These are phyloP conservation scores for Dysidea cf. avara DNA, from an alignment of 37 sponge, comb jelly and placozoan species.

Conservation along the genomic window DNA sequence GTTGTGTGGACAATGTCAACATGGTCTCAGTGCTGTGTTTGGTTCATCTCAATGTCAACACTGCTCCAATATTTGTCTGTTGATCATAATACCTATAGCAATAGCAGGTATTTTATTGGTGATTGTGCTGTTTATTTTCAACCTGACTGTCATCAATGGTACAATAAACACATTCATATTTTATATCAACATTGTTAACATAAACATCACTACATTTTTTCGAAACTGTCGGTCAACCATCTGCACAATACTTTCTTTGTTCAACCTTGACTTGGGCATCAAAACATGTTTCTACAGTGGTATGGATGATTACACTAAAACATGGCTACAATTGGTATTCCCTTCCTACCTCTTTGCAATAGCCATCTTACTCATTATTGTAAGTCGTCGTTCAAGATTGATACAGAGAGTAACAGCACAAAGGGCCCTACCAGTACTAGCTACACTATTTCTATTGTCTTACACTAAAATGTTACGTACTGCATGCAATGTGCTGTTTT, in stretches of 20 bases:
- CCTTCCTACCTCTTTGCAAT: not conserved
- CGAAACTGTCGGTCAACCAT: not conserved
- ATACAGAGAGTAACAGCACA: not conserved
- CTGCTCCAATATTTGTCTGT: conserved; percentile 24
- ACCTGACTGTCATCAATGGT: conserved; percentile 40
- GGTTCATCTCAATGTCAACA: conserved; percentile 19
- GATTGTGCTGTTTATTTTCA: conserved; percentile 19
- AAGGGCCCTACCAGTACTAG: conserved; percentile 17
- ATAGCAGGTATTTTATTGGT: conserved; percentile 18
- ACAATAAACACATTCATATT: conserved; percentile 48
- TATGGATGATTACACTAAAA: conserved; percentile 18
- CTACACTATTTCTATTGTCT: conserved; percentile 23
- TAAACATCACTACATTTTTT: not conserved
- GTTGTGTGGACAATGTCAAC: conserved; percentile 30
- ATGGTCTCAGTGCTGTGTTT: conserved; percentile 14
- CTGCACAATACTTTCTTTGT: too few relatives aligned
- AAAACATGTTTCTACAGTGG: conserved; percentile 34
- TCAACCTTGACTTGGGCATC: conserved; percentile 6
- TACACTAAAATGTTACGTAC: conserved; percentile 18
- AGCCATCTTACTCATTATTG: conserved; percentile 4
- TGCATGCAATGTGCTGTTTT: not conserved
- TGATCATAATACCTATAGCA: conserved; percentile 15
- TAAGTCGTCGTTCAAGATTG: not conserved
- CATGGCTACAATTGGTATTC: conserved; percentile 17
- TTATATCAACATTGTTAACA: conserved; percentile 30